Evolutionary conservation across 53 echinoderm and acorn worm genomes (phyloP).

Genomic region (Patiria pectinifera): DNA sequence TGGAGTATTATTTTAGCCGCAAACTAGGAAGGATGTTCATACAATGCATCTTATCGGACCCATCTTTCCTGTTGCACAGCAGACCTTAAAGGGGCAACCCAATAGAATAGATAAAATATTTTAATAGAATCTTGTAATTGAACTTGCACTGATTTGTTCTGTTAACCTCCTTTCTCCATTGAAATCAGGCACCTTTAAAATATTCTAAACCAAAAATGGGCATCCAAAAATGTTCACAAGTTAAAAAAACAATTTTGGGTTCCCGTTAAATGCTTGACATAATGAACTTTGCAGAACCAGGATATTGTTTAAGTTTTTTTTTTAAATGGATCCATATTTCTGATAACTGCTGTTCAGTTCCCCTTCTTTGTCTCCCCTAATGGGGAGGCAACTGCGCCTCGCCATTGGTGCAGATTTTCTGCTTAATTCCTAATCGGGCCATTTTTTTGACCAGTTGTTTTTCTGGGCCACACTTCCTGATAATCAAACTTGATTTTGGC

Average conservation of each 20-base stretch:
- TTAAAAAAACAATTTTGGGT: too few relatives aligned
- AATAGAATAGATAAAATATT: too few relatives aligned
- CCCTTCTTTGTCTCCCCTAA: not conserved
- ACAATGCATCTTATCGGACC: not conserved
- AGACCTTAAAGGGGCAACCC: not conserved
- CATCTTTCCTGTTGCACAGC: not conserved
- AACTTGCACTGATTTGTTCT: not conserved
- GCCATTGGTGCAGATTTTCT: not conserved
- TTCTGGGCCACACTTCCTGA: not conserved
- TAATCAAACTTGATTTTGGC: not conserved
- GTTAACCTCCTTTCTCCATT: too few relatives aligned
- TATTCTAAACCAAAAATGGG: too few relatives aligned
- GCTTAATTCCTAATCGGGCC: not conserved
- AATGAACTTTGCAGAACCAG: not conserved
- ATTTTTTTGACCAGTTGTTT: not conserved
- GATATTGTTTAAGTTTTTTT: not conserved
- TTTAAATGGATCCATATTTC: not conserved
- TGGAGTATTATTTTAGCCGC: conserved; percentile 6
- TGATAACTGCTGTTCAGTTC: not conserved
- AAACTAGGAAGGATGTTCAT: conserved; percentile 8
- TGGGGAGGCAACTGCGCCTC: not conserved
- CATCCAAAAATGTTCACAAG: too few relatives aligned
- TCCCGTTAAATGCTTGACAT: not conserved
- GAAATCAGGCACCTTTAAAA: too few relatives aligned
- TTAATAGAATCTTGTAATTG: too few relatives aligned